Conservation (phyloP, 2,113 vertebrate genomes). For the Phrynocephalus versicolor region DNA sequence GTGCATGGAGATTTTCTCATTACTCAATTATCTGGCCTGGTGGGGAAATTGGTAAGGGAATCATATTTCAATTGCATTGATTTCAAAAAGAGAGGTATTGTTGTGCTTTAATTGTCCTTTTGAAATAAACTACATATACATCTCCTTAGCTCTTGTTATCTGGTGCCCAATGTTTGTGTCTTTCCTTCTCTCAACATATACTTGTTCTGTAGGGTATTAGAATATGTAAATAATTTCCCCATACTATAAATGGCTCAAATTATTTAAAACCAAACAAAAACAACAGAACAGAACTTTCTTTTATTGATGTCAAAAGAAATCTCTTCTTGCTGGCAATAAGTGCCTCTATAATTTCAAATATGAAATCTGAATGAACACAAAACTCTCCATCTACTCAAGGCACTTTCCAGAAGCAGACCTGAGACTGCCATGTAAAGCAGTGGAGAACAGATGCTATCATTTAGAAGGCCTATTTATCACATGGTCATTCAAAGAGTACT, state of each 20-base stretch:
- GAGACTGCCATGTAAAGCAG: not conserved
- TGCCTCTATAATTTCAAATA: not conserved
- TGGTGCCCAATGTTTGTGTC: not conserved
- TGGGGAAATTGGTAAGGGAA: not conserved
- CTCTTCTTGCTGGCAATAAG: not conserved
- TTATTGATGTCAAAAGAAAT: not conserved
- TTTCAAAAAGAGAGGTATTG: not conserved
- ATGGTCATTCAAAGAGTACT: conserved; percentile 44
- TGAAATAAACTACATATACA: not conserved
- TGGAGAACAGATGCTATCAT: conserved; percentile 46
- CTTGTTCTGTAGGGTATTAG: not conserved
- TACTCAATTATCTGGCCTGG: not conserved
- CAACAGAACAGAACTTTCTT: not conserved
- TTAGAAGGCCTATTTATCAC: conserved; percentile 46
- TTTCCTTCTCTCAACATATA: not conserved
- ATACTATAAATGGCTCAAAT: not conserved
- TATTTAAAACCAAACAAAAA: too few species aligned
- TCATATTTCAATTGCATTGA: not conserved
- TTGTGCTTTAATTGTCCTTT: not conserved
- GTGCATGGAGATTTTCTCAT: not conserved
- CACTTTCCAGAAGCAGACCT: not conserved
- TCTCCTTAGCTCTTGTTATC: not conserved
- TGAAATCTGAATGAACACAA: not conserved
- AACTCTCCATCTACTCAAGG: not conserved
- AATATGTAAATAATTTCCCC: not conserved